Conservation (phyloP, 2,113 vertebrate genomes). For the Gulo gulo region DNA sequence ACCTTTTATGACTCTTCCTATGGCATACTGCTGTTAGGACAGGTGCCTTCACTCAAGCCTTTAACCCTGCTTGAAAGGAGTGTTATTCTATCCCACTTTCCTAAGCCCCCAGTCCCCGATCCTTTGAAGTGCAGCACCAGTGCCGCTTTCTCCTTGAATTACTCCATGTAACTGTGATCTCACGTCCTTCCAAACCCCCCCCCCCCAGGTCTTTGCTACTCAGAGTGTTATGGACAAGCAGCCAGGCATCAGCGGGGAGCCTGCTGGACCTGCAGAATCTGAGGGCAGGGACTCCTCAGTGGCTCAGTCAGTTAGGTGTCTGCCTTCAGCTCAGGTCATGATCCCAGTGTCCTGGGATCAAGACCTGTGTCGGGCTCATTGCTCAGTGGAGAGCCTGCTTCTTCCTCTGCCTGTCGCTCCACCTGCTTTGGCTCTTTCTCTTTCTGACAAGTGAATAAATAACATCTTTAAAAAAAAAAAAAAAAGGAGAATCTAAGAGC, state of each 20-base stretch:
- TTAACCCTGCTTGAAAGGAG: not conserved
- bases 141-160: not conserved
- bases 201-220: not conserved
- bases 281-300: not conserved
- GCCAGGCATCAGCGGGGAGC: not conserved
- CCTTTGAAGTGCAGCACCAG: not conserved
- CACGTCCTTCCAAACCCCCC: not conserved
- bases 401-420: not conserved
- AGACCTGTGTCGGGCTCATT: not conserved
- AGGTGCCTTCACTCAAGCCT: not conserved
- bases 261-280: not conserved
- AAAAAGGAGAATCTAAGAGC: too few species aligned
- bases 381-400: not conserved
- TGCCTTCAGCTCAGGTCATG: not conserved
- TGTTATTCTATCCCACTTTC: not conserved
- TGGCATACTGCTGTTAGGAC: not conserved
- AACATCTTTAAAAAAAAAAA: too few species aligned
- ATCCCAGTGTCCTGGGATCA: not conserved
- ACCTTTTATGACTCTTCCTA: accelerated
- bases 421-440: not conserved
- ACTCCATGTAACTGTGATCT: not conserved
- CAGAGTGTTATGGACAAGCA: not conserved
- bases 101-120: accelerated
- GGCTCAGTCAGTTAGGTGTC: not conserved
- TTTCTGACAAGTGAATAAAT: not conserved